phyloP scores from a whole-genome alignment of 2,797 vertebrate species.

The Sternotherus odoratus region DNA sequence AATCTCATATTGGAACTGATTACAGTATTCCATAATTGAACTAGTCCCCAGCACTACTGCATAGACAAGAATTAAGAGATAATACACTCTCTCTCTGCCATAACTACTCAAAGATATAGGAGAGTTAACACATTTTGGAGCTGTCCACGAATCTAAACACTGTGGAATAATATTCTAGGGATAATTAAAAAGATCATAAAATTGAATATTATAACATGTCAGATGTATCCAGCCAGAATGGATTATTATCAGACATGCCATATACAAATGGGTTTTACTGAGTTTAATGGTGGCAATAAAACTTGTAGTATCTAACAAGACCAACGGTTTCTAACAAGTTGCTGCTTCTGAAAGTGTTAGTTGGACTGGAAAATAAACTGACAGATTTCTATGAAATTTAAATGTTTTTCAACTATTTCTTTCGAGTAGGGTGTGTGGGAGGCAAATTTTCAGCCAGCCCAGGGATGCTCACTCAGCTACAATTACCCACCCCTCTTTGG shows the following conservation, averaged over 20 bases:
- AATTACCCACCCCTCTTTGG: background rate
- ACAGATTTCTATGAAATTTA: background rate
- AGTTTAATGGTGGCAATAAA: background rate
- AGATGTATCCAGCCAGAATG: background rate
- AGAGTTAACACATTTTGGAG: background rate
- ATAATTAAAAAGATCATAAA: constrained; percentile 16
- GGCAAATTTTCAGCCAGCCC: background rate
- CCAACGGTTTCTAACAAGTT: background rate
- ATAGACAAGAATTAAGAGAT: background rate
- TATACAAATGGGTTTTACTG: background rate
- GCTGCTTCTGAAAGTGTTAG: background rate
- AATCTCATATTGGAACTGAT: background rate
- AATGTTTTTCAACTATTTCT: background rate
- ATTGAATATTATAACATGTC: constrained; percentile 7
- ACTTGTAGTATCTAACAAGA: background rate
- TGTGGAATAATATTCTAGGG: background rate
- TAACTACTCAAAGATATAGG: background rate
- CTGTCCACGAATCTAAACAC: background rate
- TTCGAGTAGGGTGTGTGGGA: background rate
- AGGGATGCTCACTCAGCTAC: background rate
- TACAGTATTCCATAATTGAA: background rate
- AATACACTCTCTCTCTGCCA: background rate
- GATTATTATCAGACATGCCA: background rate
- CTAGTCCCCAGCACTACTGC: background rate
- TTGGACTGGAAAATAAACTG: background rate